phyloP scores from a whole-genome alignment of 2,113 vertebrate genomes.

The Plecturocebus donacophilus region DNA sequence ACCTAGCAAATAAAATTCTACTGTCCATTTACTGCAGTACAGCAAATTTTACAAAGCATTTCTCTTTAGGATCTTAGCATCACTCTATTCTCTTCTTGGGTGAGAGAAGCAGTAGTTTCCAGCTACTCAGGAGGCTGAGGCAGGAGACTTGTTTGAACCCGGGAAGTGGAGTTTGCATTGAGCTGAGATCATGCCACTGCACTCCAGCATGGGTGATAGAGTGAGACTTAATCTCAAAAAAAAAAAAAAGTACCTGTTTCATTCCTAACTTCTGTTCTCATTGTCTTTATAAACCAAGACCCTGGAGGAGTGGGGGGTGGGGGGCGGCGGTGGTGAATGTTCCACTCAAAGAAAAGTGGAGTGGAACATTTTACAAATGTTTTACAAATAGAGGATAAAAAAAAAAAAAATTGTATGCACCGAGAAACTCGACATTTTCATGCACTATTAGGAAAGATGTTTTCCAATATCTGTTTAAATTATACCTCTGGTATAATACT shows the following conservation, averaged over 20 bases:
- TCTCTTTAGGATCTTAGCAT: neutral
- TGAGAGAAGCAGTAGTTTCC: neutral
- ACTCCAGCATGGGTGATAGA: too few relatives aligned
- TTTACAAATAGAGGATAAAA: neutral
- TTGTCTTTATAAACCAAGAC: neutral
- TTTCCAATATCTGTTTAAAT: neutral
- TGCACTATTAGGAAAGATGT: neutral
- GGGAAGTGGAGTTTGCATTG: too few relatives aligned
- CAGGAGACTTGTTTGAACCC: too few relatives aligned
- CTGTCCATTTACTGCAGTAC: neutral
- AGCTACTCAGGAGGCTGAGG: too few relatives aligned
- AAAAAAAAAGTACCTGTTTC: neutral
- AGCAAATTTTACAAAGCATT: neutral
- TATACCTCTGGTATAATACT: neutral
- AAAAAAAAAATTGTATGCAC: neutral
- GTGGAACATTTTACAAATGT: too few relatives aligned
- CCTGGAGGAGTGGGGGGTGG: too few relatives aligned
- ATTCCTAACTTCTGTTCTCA: neutral
- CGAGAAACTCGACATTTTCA: neutral
- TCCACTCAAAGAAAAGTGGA: neutral
- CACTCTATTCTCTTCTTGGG: neutral
- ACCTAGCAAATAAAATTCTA: neutral
- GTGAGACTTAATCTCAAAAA: too few relatives aligned
- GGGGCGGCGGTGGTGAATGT: neutral
- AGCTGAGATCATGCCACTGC: too few relatives aligned